Conservation (phyloP, 2,797 vertebrate species). For the Echiichthys vipera region DNA sequence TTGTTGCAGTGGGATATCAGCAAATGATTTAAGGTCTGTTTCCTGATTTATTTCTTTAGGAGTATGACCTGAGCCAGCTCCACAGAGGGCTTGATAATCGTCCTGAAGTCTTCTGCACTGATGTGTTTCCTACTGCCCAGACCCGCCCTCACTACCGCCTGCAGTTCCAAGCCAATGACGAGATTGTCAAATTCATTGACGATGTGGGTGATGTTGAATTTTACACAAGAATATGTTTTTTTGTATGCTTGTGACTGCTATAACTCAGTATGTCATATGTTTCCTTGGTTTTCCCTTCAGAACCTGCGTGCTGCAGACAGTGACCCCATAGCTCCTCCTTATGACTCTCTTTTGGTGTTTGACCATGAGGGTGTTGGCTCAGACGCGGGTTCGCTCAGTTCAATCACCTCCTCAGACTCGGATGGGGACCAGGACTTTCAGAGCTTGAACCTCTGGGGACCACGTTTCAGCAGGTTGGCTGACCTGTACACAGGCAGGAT, state of each 20-base stretch:
- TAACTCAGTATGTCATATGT: not conserved
- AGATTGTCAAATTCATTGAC: constrained; percentile 85
- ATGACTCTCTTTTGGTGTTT: constrained; percentile 91
- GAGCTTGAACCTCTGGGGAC: constrained; percentile 89
- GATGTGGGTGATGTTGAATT: constrained; percentile 79
- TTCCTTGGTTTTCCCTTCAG: constrained; percentile 25
- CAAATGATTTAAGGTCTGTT: not conserved
- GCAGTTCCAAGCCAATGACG: constrained; percentile 82
- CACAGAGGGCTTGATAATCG: constrained; percentile 46
- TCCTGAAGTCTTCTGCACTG: constrained; percentile 46
- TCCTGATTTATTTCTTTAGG: constrained; percentile 64
- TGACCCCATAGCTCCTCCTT: constrained; percentile 87
- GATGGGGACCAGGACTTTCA: constrained; percentile 89
- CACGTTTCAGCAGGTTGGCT: constrained; percentile 89
- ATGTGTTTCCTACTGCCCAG: constrained; percentile 71
- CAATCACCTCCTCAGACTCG: constrained; percentile 87
- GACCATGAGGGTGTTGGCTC: constrained; percentile 88
- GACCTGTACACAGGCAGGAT: constrained; percentile 81
- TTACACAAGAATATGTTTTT: not conserved
- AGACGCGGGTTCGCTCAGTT: constrained; percentile 86
- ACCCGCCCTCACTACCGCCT: constrained; percentile 76
- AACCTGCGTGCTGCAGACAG: constrained; percentile 86
- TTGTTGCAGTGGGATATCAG: not conserved
- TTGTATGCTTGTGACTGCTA: not conserved
- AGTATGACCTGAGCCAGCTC: constrained; percentile 66